A percentile compares a stretch with the other conserved stretches of the same genome.
Conservation (phyloP, 1,140 invertebrate genomes). For the Globodera rostochiensis region DNA sequence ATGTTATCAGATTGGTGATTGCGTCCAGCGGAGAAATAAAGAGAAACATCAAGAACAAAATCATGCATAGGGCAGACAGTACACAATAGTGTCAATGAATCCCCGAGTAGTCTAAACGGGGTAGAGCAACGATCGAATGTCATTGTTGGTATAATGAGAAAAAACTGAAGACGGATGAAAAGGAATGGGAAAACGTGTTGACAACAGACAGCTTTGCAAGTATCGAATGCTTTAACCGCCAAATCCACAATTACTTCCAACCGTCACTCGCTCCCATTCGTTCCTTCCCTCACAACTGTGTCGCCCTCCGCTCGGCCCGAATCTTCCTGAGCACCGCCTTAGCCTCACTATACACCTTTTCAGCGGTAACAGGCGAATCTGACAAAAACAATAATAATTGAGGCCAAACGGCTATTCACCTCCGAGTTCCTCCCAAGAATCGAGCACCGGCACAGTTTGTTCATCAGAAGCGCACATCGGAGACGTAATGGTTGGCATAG, state of each 20-base stretch:
- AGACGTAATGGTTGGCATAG: conserved; percentile 19
- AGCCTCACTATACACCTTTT: conserved; percentile 8
- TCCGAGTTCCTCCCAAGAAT: conserved; percentile 41
- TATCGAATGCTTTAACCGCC: background rate
- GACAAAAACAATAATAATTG: background rate
- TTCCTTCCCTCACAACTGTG: conserved; percentile 1
- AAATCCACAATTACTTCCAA: background rate
- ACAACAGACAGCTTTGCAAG: background rate
- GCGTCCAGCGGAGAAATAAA: conserved; percentile 19
- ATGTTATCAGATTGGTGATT: conserved; percentile 31
- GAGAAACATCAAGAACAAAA: background rate
- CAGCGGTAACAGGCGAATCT: conserved; percentile 9
- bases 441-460: conserved; percentile 34
- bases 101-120: background rate
- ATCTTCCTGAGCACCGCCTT: conserved; percentile 9
- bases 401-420: conserved; percentile 2
- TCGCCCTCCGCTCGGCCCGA: conserved; percentile 9
- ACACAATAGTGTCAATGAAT: background rate
- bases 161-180: background rate
- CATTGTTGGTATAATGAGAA: background rate
- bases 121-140: background rate
- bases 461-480: conserved; percentile 18
- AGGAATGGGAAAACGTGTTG: background rate
- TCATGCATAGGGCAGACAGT: conserved; percentile 9
- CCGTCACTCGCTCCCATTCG: background rate